Evolutionary conservation across 2,113 vertebrate species (phyloP).

Genomic region (Vanacampus margaritifer): DNA sequence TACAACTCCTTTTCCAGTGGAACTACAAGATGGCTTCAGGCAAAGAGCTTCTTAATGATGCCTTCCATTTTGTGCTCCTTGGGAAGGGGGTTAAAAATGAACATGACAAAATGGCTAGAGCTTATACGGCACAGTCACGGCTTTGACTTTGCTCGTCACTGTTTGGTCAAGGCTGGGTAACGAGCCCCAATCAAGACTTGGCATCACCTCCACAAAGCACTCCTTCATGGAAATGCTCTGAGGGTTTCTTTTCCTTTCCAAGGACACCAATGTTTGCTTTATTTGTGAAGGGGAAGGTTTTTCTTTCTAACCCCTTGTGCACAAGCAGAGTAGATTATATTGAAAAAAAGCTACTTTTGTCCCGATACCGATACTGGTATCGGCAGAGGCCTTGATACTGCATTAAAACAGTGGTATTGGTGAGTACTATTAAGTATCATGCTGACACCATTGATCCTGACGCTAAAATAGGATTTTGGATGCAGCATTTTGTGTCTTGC

Average conservation of each 20-base stretch:
- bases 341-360: too few species aligned
- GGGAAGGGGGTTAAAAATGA: not conserved
- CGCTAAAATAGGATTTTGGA: too few species aligned
- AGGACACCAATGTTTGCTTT: constrained; percentile 24
- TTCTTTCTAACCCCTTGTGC: not conserved
- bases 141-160: constrained; percentile 35
- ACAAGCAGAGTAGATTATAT: constrained; percentile 6
- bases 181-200: constrained; percentile 11
- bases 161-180: constrained; percentile 45
- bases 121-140: constrained; percentile 8
- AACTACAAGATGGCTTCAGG: constrained; percentile 43
- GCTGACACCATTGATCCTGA: too few species aligned
- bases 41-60: constrained; percentile 31
- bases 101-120: not conserved
- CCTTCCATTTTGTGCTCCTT: constrained; percentile 1
- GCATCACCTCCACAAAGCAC: constrained; percentile 43
- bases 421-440: too few species aligned
- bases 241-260: constrained; percentile 12
- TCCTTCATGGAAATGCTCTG: constrained; percentile 33
- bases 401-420: too few species aligned
- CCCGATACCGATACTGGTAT: too few species aligned
- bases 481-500: too few species aligned
- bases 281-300: not conserved
- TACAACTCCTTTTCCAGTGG: constrained; percentile 5
- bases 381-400: too few species aligned